Conservation (phyloP, 2,888 invertebrate species). For the Watsonalla cultraria region DNA sequence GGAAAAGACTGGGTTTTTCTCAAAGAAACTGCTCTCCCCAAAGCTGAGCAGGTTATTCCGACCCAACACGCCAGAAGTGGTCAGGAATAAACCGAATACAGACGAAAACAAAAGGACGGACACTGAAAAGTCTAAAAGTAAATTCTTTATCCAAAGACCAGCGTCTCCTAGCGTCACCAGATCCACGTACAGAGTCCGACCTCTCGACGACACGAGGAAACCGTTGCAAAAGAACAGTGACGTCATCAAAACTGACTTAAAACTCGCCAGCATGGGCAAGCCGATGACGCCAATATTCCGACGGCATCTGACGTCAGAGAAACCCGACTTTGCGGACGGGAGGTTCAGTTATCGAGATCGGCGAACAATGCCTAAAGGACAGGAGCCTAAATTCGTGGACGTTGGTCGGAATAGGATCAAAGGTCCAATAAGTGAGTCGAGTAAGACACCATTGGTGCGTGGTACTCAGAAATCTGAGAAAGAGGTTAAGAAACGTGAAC, state of each 20-base stretch:
- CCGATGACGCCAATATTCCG: slow-evolving; percentile 73
- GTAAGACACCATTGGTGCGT: slow-evolving; percentile 30
- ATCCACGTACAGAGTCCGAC: slow-evolving; percentile 50
- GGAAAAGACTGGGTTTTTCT: slow-evolving; percentile 57
- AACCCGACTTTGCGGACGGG: slow-evolving; percentile 53
- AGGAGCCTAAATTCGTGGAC: slow-evolving; percentile 44
- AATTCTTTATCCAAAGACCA: slow-evolving; percentile 64
- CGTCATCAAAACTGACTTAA: slow-evolving; percentile 58
- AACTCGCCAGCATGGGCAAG: slow-evolving; percentile 62
- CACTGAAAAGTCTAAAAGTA: slow-evolving; percentile 55
- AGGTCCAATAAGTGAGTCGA: slow-evolving; percentile 28
- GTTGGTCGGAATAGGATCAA: slow-evolving; percentile 51
- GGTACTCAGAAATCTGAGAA: slow-evolving; percentile 25
- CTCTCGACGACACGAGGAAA: slow-evolving; percentile 26
- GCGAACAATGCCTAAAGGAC: slow-evolving; percentile 33
- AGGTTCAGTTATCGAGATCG: slow-evolving; percentile 64
- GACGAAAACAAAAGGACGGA: slow-evolving; percentile 31
- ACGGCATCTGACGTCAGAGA: slow-evolving; percentile 44
- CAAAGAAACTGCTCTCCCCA: slow-evolving; percentile 63
- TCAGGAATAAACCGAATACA: slow-evolving; percentile 32
- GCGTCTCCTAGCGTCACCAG: slow-evolving; percentile 45
- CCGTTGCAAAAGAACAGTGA: slow-evolving; percentile 25
- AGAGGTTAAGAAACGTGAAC: slow-evolving; percentile 37
- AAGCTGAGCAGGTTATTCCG: slow-evolving; percentile 65
- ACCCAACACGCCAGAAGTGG: slow-evolving; percentile 47